Conservation (phyloP, 64 coral and sea anemone genomes). For the Montipora cactus region DNA sequence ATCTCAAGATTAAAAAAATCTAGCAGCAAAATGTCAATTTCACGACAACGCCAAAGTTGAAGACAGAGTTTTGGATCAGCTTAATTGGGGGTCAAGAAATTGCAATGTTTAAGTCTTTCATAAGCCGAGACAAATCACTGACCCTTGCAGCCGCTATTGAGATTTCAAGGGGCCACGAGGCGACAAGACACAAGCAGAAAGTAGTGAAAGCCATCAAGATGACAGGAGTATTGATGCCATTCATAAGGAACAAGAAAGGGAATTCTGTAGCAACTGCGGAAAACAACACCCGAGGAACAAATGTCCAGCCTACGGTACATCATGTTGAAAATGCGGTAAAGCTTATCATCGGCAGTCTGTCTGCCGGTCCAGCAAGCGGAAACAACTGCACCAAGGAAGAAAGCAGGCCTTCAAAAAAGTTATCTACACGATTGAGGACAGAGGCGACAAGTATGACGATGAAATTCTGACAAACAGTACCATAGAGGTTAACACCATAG, state of each 20-base stretch:
- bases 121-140: no score
- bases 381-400: conserved; percentile 8
- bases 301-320: background rate
- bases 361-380: conserved; percentile 1
- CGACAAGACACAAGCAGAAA: background rate
- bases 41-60: no score
- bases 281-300: background rate
- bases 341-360: conserved; percentile 36
- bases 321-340: background rate
- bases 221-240: background rate
- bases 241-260: conserved; percentile 34
- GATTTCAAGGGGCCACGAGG: conserved; percentile 18
- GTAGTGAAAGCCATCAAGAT: background rate
- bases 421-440: background rate
- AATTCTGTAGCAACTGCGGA: conserved; percentile 16
- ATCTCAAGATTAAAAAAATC: no score
- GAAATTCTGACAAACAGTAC: background rate
- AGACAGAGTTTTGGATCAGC: no score
- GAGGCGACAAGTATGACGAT: background rate
- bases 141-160: background rate
- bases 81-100: no score
- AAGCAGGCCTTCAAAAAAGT: background rate
- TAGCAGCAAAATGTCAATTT: no score
- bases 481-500: background rate
- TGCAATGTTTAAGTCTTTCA: no score